Evolutionary conservation across 35 echinoderm and acorn worm genomes (phyloP), one percentile per base, ranked within the genome.

Genomic region (Patiria miniata): DNA sequence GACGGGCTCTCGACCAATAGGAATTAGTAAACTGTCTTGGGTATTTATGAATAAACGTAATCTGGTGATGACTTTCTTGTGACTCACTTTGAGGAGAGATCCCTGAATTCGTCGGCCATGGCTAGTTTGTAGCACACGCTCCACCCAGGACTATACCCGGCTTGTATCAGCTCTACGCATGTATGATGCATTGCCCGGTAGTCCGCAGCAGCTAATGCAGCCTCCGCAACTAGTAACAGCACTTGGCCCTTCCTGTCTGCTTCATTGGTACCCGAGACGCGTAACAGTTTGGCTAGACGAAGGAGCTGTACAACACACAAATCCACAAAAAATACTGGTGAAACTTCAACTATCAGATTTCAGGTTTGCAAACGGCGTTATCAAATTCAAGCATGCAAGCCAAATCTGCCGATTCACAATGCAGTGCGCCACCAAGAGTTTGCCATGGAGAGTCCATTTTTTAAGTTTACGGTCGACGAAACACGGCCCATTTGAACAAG

Each of bases 101-200:
- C 83, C n/a, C 86, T 77, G 68, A 94, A 99, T 7, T 86, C 93
- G 15, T 86, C 77, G 9, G 51, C 39, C 23, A 87, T 86, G 28
- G 89, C 96, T 16, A 99, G 79, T 17, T 89, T 78, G 39, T 91
- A 86, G 83, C 96, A 99, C 19, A 92, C 96, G 21, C 57, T 50
- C 96, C 96, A 99, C 30, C 86, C 93, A 51, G 86, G 83, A 8
- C 89, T 83, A 80, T 99, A 91, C 51, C 85, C 76, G 32, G 89
- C 86, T 28, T 77, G 81, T 32, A 99, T 90, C 17, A 99, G 86
- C 15, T 91, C 86, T 30, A 47, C 58, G 61, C 93, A 93, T 3
- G 89, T 86, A 59, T 83, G 82, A 30, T 85, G 73, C 8, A 93
- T 89, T 40, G 78, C 80, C 14, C 86, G 68, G 87, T 92, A 92